Conservation (phyloP, 2,888 invertebrate species). For the Nomada flava region DNA sequence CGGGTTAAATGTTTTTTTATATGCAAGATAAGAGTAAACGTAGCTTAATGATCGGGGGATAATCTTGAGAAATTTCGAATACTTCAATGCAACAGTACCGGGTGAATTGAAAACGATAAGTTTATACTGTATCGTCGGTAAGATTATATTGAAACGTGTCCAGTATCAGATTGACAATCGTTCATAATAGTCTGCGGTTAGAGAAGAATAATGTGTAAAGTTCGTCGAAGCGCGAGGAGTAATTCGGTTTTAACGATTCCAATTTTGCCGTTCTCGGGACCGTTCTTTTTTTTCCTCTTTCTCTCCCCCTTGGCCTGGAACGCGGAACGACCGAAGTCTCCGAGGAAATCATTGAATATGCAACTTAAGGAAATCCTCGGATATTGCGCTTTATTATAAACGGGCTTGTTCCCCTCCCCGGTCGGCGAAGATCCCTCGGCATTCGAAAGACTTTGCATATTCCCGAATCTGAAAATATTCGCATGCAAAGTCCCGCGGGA, state of each 20-base stretch:
- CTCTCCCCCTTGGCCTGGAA: constrained; percentile 39
- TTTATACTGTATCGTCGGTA: too few relatives aligned
- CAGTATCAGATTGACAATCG: background rate
- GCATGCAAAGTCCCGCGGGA: constrained; percentile 75
- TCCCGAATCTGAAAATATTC: constrained; percentile 82
- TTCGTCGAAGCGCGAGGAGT: constrained; percentile 40
- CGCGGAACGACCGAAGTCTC: constrained; percentile 85
- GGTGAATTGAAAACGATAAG: too few relatives aligned
- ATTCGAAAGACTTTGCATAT: constrained; percentile 79
- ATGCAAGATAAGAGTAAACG: too few relatives aligned
- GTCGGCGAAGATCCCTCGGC: constrained; percentile 55
- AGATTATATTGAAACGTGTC: background rate
- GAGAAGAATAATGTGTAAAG: constrained; percentile 42
- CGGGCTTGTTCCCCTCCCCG: constrained; percentile 67
- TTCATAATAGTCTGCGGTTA: constrained; percentile 10
- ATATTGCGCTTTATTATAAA: constrained; percentile 84
- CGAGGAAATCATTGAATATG: constrained; percentile 92
- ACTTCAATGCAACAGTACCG: too few relatives aligned
- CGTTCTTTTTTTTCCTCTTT: constrained; percentile 31
- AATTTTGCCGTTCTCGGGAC: constrained; percentile 68
- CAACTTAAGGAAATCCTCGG: constrained; percentile 86
- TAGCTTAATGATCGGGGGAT: too few relatives aligned
- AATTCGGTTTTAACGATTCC: constrained; percentile 77
- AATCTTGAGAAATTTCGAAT: too few relatives aligned
- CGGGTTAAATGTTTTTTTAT: too few relatives aligned